These are phyloP conservation scores for Dexiosoma caninum DNA, from an alignment of 2,888 invertebrate genomes.

Conservation along the genomic window DNA sequence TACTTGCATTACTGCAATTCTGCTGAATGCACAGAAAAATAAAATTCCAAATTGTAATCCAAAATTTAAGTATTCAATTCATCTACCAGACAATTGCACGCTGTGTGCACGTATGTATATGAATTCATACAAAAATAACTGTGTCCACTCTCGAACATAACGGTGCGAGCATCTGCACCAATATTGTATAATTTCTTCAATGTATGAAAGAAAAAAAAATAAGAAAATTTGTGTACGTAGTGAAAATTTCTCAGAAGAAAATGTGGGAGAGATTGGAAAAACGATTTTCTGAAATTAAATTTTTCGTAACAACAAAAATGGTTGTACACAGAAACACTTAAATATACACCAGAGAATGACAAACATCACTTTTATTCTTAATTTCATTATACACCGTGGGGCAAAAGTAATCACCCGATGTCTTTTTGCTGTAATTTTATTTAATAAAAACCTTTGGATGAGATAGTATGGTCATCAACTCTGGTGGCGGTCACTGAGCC, in stretches of 20 bases:
- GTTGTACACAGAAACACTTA: no score
- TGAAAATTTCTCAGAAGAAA: no score
- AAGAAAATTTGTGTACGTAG: no score
- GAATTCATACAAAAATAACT: neutral
- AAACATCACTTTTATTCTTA: no score
- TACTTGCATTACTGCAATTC: constrained; percentile 37
- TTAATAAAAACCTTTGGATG: no score
- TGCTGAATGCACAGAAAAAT: constrained; percentile 40
- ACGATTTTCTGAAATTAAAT: neutral
- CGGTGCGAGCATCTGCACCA: constrained; percentile 34
- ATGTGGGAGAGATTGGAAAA: neutral
- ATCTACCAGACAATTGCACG: neutral
- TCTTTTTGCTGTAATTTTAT: no score
- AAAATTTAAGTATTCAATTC: constrained; percentile 19
- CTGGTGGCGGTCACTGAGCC: no score
- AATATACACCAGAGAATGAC: no score
- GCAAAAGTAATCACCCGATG: no score
- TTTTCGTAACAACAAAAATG: neutral
- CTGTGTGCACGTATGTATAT: neutral
- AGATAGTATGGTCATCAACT: no score
- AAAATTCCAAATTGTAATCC: constrained; percentile 37
- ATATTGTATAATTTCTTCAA: constrained; percentile 41
- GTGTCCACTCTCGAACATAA: neutral
- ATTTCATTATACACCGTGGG: no score
- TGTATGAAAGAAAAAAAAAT: neutral